Percentiles rank a stretch among this genome's conserved stretches.
These are phyloP conservation scores for Hypanus sabinus DNA, from an alignment of 2,113 vertebrate species.

Conservation along the genomic window DNA sequence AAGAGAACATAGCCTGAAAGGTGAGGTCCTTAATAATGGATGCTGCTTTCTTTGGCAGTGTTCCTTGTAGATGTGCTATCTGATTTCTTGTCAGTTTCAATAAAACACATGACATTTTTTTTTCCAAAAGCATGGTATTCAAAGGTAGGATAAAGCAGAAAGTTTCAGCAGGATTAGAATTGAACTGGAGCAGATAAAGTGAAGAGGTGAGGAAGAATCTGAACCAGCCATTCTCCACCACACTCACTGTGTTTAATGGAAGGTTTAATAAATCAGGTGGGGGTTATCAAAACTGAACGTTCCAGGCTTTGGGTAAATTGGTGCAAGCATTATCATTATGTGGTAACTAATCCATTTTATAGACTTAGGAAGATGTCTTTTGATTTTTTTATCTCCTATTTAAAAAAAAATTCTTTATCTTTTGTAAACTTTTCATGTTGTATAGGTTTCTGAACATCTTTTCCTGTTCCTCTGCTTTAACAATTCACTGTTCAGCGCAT, in stretches of 20 bases:
- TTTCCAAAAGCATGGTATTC: background rate
- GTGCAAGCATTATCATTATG: background rate
- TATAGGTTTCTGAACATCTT: background rate
- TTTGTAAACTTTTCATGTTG: background rate
- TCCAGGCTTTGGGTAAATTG: no score
- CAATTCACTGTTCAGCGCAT: background rate
- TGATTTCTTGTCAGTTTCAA: background rate
- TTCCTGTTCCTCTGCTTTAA: background rate
- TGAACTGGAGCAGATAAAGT: no score
- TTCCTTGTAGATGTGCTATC: background rate
- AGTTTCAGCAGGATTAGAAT: no score
- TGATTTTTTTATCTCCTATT: background rate
- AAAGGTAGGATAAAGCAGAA: background rate
- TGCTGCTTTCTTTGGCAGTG: no score
- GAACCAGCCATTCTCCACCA: no score
- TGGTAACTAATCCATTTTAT: background rate
- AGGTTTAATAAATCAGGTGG: no score
- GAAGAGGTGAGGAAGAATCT: no score
- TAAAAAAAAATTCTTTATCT: background rate
- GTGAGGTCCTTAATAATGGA: no score
- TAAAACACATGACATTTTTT: background rate
- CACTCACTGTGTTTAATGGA: no score
- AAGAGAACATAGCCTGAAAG: no score
- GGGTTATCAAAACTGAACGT: no score
- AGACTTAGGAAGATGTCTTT: background rate